A percentile compares a stretch with the other conserved stretches of the same genome.
phyloP scores from a whole-genome alignment of 1,140 invertebrate genomes.

The Drosophila bocqueti region DNA sequence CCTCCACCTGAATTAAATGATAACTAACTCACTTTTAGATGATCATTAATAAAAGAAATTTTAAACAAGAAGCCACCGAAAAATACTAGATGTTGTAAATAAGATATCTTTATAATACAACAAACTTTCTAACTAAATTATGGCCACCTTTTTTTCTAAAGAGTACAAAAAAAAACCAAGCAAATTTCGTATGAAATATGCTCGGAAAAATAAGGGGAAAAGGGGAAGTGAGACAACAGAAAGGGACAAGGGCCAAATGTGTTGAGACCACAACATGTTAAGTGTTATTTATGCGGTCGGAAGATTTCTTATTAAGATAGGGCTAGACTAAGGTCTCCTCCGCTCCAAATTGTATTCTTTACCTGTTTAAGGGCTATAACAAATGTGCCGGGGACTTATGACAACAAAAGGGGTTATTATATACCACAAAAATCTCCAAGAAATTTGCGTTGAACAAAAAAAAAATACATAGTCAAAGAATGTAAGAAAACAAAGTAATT shows the following conservation, averaged over 20 bases:
- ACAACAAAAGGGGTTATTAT: slow-evolving; percentile 49
- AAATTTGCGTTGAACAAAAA: slow-evolving; percentile 12
- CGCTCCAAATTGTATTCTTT: slow-evolving; percentile 6
- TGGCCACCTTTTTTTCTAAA: slow-evolving; percentile 8
- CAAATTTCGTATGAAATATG: slow-evolving; percentile 50
- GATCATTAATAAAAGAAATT: slow-evolving; percentile 7
- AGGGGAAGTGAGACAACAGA: slow-evolving; percentile 39
- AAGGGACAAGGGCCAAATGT: slow-evolving; percentile 46
- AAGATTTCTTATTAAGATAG: slow-evolving; percentile 79
- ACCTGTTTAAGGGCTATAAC: slow-evolving; percentile 38
- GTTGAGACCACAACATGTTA: slow-evolving; percentile 66
- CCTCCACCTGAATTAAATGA: background rate
- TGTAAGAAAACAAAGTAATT: slow-evolving; percentile 13
- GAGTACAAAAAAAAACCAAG: slow-evolving; percentile 18
- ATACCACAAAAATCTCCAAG: background rate
- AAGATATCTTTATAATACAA: background rate
- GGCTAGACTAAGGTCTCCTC: slow-evolving; percentile 48
- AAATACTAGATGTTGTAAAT: slow-evolving; percentile 7
- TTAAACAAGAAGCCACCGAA: background rate
- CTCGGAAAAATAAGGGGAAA: background rate
- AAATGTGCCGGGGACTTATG: slow-evolving; percentile 61
- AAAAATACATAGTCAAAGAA: background rate
- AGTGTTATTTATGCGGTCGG: slow-evolving; percentile 73
- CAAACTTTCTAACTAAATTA: slow-evolving; percentile 28
- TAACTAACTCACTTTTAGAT: background rate